Conservation (phyloP, 2,888 invertebrate genomes). For the Eristalis intricaria region DNA sequence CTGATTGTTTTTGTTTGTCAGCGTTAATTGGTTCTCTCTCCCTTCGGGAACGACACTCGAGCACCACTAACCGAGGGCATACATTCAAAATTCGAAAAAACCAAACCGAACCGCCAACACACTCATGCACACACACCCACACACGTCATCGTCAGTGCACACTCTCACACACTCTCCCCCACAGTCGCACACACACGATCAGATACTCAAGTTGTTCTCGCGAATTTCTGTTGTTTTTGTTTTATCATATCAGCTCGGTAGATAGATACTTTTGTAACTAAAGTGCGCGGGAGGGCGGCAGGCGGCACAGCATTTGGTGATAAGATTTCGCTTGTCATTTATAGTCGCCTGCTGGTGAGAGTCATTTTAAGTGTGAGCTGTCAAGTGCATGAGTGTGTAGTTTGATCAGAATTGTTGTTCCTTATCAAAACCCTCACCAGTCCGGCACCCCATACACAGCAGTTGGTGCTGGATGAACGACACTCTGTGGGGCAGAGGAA, state of each 20-base stretch:
- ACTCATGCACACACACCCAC: background rate
- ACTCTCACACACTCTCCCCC: background rate
- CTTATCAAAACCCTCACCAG: background rate
- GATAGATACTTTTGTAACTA: conserved; percentile 44
- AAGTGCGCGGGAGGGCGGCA: background rate
- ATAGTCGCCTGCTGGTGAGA: conserved; percentile 16
- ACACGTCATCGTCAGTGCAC: background rate
- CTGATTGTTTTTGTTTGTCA: conserved; percentile 51
- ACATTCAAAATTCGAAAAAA: conserved; percentile 21
- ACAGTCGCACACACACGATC: background rate
- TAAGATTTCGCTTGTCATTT: conserved; percentile 53
- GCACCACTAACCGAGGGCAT: conserved; percentile 50
- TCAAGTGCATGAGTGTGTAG: background rate
- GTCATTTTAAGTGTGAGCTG: background rate
- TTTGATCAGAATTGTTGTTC: background rate
- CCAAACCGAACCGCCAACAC: background rate
- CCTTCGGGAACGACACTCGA: conserved; percentile 53
- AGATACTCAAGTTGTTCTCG: conserved; percentile 36
- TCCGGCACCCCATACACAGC: too few species aligned
- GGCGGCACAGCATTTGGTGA: conserved; percentile 30
- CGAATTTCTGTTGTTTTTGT: conserved; percentile 26
- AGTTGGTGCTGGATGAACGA: too few species aligned
- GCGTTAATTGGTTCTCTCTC: conserved; percentile 58
- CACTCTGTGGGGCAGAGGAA: background rate
- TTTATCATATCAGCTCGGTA: conserved; percentile 57